A percentile compares a stretch with the other conserved stretches of the same genome.
Conservation (phyloP, 2,113 vertebrate genomes). For the Athene cunicularia region DNA sequence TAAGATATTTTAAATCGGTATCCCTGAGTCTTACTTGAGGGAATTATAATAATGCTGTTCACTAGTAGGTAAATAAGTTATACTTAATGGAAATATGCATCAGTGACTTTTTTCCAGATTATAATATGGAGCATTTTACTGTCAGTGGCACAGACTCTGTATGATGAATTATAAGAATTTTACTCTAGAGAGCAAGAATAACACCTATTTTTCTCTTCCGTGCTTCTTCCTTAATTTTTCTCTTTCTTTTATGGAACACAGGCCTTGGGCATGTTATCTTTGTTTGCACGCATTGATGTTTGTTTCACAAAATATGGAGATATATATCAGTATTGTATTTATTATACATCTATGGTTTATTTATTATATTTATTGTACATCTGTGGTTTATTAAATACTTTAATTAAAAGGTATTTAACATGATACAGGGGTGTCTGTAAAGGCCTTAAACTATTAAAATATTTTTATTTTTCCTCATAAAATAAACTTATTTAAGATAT, state of each 20-base stretch:
- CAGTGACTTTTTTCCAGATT: neutral
- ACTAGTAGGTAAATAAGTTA: neutral
- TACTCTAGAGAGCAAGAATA: neutral
- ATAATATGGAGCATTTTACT: conserved; percentile 58
- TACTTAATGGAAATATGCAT: neutral
- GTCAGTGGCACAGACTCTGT: neutral
- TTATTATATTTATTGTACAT: conserved; percentile 20
- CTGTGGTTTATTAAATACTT: conserved; percentile 56
- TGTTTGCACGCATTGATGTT: conserved; percentile 15
- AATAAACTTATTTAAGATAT: neutral
- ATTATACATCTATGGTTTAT: neutral
- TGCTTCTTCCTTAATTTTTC: conserved; percentile 28
- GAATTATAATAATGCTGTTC: neutral
- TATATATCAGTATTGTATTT: neutral
- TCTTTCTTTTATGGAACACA: conserved; percentile 25
- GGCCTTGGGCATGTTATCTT: conserved; percentile 32
- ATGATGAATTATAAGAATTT: neutral
- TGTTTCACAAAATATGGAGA: neutral
- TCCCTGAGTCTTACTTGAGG: neutral
- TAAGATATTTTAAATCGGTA: neutral
- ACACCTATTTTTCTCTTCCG: conserved; percentile 7
- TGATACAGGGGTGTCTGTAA: conserved; percentile 51
- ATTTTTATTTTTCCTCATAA: neutral
- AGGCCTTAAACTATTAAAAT: conserved; percentile 30
- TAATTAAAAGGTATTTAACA: conserved; percentile 62